Percentiles rank a stretch among this genome's conserved stretches.
Evolutionary conservation across 2,113 vertebrate genomes (phyloP).

Genomic region (Ahaetulla prasina): DNA sequence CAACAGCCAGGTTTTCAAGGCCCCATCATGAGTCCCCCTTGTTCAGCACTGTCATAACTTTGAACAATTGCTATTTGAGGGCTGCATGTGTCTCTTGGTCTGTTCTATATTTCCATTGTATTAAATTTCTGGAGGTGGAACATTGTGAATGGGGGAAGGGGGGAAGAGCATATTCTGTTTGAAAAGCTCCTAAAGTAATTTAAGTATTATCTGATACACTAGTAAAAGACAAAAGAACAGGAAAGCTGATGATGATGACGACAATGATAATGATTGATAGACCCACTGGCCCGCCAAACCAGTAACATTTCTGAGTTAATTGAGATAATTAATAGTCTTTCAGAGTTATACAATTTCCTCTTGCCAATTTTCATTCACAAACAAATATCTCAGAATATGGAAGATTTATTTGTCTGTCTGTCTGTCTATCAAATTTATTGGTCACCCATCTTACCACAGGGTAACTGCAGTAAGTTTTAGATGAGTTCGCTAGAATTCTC

Average conservation of each 20-base stretch:
- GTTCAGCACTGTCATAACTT: background rate
- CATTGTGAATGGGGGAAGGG: background rate
- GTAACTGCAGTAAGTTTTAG: background rate
- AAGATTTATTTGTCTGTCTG: background rate
- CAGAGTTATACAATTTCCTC: background rate
- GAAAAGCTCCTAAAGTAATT: background rate
- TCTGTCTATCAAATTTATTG: background rate
- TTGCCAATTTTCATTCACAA: background rate
- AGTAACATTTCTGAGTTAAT: background rate
- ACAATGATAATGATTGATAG: background rate
- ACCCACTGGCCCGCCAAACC: background rate
- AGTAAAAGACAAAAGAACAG: background rate
- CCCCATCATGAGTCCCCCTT: background rate
- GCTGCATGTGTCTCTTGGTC: background rate
- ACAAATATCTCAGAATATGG: background rate
- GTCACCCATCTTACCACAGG: background rate
- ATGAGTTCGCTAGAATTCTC: background rate
- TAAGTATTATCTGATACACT: background rate
- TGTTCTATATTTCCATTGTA: background rate
- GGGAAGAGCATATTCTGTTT: background rate
- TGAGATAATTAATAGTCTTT: background rate
- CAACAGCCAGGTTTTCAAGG: background rate
- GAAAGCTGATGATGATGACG: background rate
- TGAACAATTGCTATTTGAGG: background rate
- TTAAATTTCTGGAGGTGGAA: background rate